Conservation (phyloP, 2,797 vertebrate genomes). For the Meriones psammophilus region DNA sequence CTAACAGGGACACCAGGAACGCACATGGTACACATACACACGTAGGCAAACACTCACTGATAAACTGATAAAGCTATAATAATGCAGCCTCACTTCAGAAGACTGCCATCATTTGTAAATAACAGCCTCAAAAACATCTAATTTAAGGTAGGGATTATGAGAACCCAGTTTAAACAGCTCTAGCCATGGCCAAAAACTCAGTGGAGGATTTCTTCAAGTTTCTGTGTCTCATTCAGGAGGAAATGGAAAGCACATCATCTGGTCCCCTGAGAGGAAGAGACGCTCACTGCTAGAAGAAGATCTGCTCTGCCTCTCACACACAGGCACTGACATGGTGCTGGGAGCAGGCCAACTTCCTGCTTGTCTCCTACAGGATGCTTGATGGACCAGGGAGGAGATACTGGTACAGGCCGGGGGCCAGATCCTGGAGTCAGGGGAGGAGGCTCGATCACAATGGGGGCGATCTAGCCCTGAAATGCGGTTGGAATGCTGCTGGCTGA, state of each 20-base stretch:
- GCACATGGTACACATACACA: neutral
- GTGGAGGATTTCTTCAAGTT: neutral
- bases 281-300: neutral
- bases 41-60: neutral
- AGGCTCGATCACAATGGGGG: conserved; percentile 86
- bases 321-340: conserved; percentile 86
- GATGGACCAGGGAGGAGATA: conserved; percentile 60
- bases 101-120: neutral
- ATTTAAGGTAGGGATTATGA: neutral
- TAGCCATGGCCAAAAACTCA: neutral
- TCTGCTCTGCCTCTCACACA: fast-evolving
- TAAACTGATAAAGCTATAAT: neutral
- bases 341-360: conserved; percentile 80
- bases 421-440: conserved; percentile 90
- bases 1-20: neutral
- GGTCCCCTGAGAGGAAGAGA: neutral
- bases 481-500: conserved; percentile 72
- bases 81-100: neutral
- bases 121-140: neutral
- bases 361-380: conserved; percentile 75
- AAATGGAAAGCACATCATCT: neutral
- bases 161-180: neutral
- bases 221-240: neutral
- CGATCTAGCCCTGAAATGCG: conserved; percentile 65
- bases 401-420: conserved; percentile 1